Evolutionary conservation across 2,797 vertebrate species (phyloP).

Genomic region (Acomys russatus): DNA sequence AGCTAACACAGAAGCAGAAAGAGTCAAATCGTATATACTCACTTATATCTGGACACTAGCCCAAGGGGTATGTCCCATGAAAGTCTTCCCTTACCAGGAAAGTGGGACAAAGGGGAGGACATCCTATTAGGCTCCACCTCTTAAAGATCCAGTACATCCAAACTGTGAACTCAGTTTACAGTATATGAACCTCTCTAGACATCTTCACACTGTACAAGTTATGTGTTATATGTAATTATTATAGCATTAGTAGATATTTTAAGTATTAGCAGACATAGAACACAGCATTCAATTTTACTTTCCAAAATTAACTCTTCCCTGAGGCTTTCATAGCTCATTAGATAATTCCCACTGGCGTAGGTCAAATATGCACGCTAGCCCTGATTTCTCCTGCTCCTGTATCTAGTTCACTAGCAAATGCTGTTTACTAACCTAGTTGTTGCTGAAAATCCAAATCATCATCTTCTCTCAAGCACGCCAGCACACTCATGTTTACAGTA

Average conservation of each 20-base stretch:
- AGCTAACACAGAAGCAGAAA: too few species aligned
- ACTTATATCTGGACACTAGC: too few species aligned
- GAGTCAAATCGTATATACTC: too few species aligned
- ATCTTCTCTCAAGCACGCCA: background rate
- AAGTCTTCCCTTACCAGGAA: too few species aligned
- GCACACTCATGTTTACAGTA: background rate
- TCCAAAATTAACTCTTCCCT: background rate
- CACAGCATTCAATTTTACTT: slow-evolving; percentile 24
- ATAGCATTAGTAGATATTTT: background rate
- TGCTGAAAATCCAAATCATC: background rate
- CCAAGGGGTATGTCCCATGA: too few species aligned
- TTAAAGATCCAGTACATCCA: background rate
- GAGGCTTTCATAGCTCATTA: background rate
- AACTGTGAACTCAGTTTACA: background rate
- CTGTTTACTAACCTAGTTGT: background rate
- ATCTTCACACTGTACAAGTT: background rate
- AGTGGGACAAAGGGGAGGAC: too few species aligned
- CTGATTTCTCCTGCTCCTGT: background rate
- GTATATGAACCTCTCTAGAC: background rate
- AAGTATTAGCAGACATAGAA: background rate
- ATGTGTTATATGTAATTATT: background rate
- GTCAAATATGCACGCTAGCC: background rate
- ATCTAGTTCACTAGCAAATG: background rate
- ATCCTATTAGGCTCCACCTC: too few species aligned
- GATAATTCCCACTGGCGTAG: background rate